Evolutionary conservation across 2,113 vertebrate genomes (phyloP), one percentile per base, ranked within the genome.

Genomic region (Cichladusa arquata): DNA sequence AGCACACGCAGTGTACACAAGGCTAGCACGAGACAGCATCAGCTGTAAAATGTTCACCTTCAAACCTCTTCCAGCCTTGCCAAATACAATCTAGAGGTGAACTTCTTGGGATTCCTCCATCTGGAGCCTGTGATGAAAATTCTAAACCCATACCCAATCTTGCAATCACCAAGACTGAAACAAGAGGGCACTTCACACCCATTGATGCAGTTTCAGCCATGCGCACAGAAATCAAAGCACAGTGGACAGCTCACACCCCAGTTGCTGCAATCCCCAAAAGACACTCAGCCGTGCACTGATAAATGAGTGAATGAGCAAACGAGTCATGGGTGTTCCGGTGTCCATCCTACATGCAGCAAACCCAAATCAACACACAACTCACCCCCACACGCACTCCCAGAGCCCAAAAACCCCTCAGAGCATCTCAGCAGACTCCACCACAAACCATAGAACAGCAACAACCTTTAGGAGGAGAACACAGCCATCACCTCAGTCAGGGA

Each of bases 251-350:
- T 34, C 31, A 25, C 18, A 29, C 5, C 12, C 29, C 12, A 15
- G 6, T 3, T 60, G 25, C 31, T 4, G 5, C 45, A 71, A 71
- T 42, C 31, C 31, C 31, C 31, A 51, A 24, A 23, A 50, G 19
- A 11, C 24, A 12, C 15, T 60, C 36, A 60, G 12, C 25, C 25
- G 13, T 2, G 0, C 15, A 34, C 44, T 0, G 0, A 38, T 48
- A 38, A 48, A 48, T 0, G 4, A 60, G 9, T 1, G 5, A 9
- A 60, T 0, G 5, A 61, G 15, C 9, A 42, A 70, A 70, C 1
- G 4, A 71, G 3, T 31, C 20, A 13, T 0, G 0, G 8, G 6
- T 0, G 1, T 51, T 6, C 66, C 2, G 0, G 7, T 4, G 16
- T 20, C 38, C 31, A 5, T 53, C 14, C 66, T 20, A 25, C 0